phyloP scores from a whole-genome alignment of 2,797 vertebrate species.

The Moxostoma hubbsi region DNA sequence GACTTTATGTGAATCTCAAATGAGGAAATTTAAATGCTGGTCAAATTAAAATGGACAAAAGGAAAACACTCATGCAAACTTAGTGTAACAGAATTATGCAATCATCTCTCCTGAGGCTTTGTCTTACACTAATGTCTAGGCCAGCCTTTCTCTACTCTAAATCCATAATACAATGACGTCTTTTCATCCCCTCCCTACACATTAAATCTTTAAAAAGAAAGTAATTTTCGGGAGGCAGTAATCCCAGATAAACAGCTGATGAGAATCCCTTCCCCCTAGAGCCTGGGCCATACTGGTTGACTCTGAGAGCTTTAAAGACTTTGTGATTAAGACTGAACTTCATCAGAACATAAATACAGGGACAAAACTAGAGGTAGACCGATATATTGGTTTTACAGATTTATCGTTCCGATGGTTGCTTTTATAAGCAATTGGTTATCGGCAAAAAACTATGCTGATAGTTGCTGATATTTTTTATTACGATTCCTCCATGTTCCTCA shows the following conservation, averaged over 20 bases:
- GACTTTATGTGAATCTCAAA: background rate
- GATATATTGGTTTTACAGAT: too few relatives aligned
- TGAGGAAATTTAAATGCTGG: background rate
- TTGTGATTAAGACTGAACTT: conserved; percentile 37
- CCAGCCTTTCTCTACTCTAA: conserved; percentile 1
- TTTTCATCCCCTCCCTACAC: conserved; percentile 15
- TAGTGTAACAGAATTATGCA: background rate
- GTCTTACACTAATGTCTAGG: background rate
- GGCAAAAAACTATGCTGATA: too few relatives aligned
- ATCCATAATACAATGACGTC: conserved; percentile 16
- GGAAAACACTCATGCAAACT: background rate
- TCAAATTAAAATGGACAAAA: background rate
- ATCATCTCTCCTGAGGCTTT: background rate
- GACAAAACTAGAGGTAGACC: background rate
- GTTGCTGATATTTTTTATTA: too few relatives aligned
- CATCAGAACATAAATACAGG: conserved; percentile 12
- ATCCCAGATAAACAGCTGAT: conserved; percentile 53
- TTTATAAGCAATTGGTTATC: too few relatives aligned
- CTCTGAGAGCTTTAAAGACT: background rate
- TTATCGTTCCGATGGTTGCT: too few relatives aligned
- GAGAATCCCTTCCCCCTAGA: conserved; percentile 57
- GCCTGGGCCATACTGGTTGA: conserved; percentile 36
- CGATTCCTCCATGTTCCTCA: too few relatives aligned
- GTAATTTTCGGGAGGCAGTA: conserved; percentile 61
- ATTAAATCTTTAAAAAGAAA: conserved; percentile 64